phyloP scores from a whole-genome alignment of 1,140 invertebrate species.

The Drosophila rufa region DNA sequence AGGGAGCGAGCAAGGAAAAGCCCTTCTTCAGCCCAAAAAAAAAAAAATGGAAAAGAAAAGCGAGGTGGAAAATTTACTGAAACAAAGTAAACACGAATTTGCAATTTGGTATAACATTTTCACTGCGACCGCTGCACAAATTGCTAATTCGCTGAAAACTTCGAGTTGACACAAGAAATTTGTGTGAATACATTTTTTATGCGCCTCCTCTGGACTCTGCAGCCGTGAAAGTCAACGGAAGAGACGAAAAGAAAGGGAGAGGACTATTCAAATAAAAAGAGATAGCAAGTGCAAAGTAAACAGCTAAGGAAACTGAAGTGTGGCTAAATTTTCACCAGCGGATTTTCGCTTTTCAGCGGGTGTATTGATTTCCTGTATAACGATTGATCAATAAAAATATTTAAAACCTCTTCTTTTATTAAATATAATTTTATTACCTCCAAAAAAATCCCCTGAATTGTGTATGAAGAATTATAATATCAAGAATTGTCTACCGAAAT shows the following conservation, averaged over 20 bases:
- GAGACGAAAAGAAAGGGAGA: slow-evolving; percentile 1
- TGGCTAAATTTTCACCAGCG: not conserved
- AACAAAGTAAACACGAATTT: slow-evolving; percentile 72
- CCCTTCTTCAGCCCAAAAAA: slow-evolving; percentile 17
- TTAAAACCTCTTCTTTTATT: too few relatives aligned
- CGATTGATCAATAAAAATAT: too few relatives aligned
- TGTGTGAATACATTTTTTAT: slow-evolving; percentile 70
- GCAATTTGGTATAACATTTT: slow-evolving; percentile 71
- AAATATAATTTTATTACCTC: not conserved
- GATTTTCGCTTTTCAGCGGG: slow-evolving; percentile 6
- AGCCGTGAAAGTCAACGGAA: not conserved
- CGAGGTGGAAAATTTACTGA: slow-evolving; percentile 43
- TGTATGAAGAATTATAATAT: slow-evolving; percentile 3
- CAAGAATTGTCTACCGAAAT: not conserved
- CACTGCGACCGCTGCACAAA: slow-evolving; percentile 60
- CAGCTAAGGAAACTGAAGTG: slow-evolving; percentile 26
- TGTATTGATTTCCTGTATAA: not conserved
- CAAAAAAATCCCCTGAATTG: slow-evolving; percentile 1
- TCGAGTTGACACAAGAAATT: slow-evolving; percentile 75
- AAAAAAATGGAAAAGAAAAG: not conserved
- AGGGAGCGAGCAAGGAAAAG: slow-evolving; percentile 30
- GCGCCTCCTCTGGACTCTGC: slow-evolving; percentile 16
- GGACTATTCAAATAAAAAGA: slow-evolving; percentile 2
- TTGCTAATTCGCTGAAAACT: slow-evolving; percentile 63
- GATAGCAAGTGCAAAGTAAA: slow-evolving; percentile 26